Evolutionary conservation across 2,113 vertebrate species (phyloP), one percentile per base, ranked within the genome.

Genomic region (Bufo bufo): DNA sequence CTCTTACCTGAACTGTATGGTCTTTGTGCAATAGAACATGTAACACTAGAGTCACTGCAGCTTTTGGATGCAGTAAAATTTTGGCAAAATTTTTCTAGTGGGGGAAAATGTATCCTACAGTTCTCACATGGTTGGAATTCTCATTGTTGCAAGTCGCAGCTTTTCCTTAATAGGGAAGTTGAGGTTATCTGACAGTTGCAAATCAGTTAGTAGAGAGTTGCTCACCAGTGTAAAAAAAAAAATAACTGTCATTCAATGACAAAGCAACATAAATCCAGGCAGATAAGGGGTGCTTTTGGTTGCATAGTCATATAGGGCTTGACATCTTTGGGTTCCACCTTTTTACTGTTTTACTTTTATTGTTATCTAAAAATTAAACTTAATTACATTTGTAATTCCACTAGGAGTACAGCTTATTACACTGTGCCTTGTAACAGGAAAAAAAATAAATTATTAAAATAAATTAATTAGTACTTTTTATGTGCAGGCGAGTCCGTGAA

Each of bases 391-490:
- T 79, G 85, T 78, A 77, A 63, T 90, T 90, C 74, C 87, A 90
- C 89, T 84, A 86, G 50, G 90, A 91, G 23, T 84, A 43, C 85
- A 90, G 84, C 85, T 89, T 89, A 19, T 85, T 90, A 85, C 87
- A 87, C 66, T 11, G 20, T 82, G 85, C 66, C 20, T 50, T 84
- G 82, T 45, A 90, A 91, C 84, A 85, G 75, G 0, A 4, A 90
- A 90, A 90, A 81, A 45, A 90, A 90, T 90, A 89, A 90, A 92
- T 92, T 14, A 33, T 85, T 81, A 74, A 89, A 90, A 77, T 9
- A 89, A 92, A 91, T 89, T 93, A 91, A 93, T 93, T 90, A 90
- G 47, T 89, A 66, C 54, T 89, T 90, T 93, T 91, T 93, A 77
- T 91, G 58, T 72, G 81, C 91, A 93, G 92, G 92, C 91, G 85